Conservation (phyloP, 2,888 invertebrate species). For the Campoplex nolae region DNA sequence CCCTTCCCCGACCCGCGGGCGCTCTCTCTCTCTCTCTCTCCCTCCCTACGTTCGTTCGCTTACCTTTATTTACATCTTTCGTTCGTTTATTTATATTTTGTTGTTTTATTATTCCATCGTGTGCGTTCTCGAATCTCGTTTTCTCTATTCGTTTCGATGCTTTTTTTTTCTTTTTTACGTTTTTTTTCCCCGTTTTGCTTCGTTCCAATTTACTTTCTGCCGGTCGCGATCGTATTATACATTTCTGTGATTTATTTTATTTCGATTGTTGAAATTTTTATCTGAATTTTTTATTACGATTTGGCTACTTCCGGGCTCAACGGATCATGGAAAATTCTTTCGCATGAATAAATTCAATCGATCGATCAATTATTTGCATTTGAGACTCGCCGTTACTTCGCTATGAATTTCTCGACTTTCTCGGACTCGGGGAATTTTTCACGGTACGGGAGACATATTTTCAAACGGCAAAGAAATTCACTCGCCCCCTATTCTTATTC, state of each 20-base stretch:
- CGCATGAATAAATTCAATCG: no score
- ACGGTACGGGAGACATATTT: background rate
- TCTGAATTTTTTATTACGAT: no score
- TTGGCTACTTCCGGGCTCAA: no score
- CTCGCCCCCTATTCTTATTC: background rate
- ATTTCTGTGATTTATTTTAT: background rate
- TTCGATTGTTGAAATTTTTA: background rate
- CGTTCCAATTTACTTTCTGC: background rate
- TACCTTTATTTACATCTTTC: background rate
- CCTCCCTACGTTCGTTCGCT: background rate
- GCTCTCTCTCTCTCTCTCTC: slow-evolving; percentile 17
- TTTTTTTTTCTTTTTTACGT: background rate
- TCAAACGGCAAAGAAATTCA: background rate
- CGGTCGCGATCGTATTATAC: background rate
- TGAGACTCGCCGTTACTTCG: background rate
- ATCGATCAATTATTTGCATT: no score
- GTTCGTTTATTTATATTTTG: background rate
- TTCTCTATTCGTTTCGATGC: background rate
- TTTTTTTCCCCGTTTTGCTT: background rate
- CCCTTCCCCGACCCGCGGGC: background rate
- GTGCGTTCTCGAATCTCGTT: background rate
- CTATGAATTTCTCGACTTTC: background rate
- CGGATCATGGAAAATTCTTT: no score
- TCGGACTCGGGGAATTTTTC: background rate
- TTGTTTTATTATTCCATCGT: background rate